These are phyloP conservation scores for Notospermus geniculatus DNA, from an alignment of 1,140 invertebrate genomes.

Conservation along the genomic window DNA sequence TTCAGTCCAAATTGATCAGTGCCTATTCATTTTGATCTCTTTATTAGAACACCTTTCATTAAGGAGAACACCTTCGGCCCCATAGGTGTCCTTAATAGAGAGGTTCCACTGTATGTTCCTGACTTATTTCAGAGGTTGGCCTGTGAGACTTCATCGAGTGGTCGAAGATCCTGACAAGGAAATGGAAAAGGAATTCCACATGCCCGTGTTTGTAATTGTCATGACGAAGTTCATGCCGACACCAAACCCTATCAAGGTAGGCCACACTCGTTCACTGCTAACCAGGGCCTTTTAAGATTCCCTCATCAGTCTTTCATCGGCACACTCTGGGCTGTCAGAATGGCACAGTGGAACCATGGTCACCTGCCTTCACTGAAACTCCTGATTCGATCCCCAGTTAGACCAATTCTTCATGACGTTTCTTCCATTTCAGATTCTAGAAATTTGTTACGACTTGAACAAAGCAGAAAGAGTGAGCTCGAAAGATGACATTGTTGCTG, in stretches of 20 bases:
- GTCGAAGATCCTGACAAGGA: conserved; percentile 72
- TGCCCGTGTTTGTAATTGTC: conserved; percentile 87
- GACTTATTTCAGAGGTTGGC: conserved; percentile 65
- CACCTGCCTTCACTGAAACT: too few species aligned
- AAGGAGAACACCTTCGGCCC: too few species aligned
- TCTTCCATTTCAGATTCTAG: conserved; percentile 64
- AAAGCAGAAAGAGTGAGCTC: conserved; percentile 55
- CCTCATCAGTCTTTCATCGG: too few species aligned
- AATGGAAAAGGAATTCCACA: conserved; percentile 61
- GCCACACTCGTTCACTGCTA: conserved; percentile 33
- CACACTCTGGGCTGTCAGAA: too few species aligned
- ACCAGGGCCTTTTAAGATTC: too few species aligned
- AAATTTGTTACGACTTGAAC: conserved; percentile 65
- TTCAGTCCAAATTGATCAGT: too few species aligned
- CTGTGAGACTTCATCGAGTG: conserved; percentile 80
- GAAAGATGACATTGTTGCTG: conserved; percentile 64
- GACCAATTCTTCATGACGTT: too few species aligned
- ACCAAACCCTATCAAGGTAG: conserved; percentile 64
- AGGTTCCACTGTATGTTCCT: not conserved
- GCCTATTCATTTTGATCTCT: too few species aligned
- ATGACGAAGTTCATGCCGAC: conserved; percentile 85
- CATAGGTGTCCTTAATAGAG: too few species aligned
- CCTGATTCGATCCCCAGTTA: too few species aligned
- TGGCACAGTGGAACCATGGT: too few species aligned
- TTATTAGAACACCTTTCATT: too few species aligned